Evolutionary conservation across 1,140 invertebrate genomes (phyloP), one percentile per base, ranked within the genome.

Genomic region (Thaumatotibia leucotreta): DNA sequence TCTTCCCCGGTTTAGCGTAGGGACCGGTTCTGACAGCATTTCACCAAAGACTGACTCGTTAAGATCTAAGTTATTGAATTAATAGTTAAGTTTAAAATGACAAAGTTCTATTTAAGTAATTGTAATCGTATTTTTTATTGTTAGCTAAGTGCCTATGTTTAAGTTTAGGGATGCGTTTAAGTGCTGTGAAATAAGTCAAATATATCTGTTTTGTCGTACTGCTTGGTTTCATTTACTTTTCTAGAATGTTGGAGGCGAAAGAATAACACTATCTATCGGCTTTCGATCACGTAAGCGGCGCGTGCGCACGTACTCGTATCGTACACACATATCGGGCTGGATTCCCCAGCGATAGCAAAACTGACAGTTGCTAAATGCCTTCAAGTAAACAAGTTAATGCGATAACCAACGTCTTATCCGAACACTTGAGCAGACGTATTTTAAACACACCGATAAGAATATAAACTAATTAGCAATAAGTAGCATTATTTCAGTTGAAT

Each of bases 1-100:
- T 94, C 64, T 94, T 94, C 79, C 93, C 93, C 0, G 92, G 89
- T 67, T 76, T 94, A 66, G 92, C 91, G 22, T 94, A 90, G 88
- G 45, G 11, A 22, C 8, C 11, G 22, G 29, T 22, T 62, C 61
- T 17, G 72, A 68, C 61, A 39, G 49, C 35, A 69, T 79, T 73
- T 76, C 88, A 76, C 85, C 83, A 80, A 90, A 89, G 88, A 90
- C 88, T 91, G 88, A 91, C 74, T 91, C 87, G 81, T 81, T 50
- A 82, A 79, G 74, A 68, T 72, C 39, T 74, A 72, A 69, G 66
- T 70, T 67, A 70, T 74, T 70, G 65, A 66, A 65, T 32, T 63
- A 17, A 39, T 67, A 35, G 29, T 52, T 68, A 45, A 64, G 27
- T 39, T 64, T 66, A 67, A 77, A 8, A 78, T 78, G 71, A 78